phyloP scores from a whole-genome alignment of 2,888 invertebrate genomes.

The Microchrysa polita region DNA sequence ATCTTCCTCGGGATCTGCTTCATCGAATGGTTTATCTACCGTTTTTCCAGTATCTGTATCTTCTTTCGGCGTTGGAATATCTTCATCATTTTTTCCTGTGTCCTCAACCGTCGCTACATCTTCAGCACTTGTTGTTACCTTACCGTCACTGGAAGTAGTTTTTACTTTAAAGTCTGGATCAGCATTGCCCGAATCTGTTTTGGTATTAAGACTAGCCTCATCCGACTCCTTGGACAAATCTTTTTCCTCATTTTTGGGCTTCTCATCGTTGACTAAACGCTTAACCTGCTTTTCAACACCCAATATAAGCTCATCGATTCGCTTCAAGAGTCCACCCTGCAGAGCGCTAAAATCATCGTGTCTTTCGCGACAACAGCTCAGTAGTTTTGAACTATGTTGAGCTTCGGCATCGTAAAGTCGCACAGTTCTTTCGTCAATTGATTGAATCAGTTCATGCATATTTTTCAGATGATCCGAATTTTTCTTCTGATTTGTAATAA shows the following conservation, averaged over 20 bases:
- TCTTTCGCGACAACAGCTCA: constrained; percentile 56
- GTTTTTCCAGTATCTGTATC: neutral
- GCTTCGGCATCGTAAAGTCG: constrained; percentile 54
- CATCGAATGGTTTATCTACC: constrained; percentile 38
- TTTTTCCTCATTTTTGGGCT: no score
- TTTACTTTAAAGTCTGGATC: neutral
- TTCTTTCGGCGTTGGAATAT: neutral
- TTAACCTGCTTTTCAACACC: constrained; percentile 55
- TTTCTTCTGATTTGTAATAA: constrained; percentile 12
- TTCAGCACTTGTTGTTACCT: no score
- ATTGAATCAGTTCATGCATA: constrained; percentile 56
- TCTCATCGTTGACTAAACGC: neutral
- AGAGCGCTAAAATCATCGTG: constrained; percentile 59
- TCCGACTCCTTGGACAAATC: neutral
- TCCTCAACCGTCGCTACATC: neutral
- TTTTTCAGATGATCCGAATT: constrained; percentile 57
- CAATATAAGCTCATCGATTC: constrained; percentile 56
- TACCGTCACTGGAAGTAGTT: no score
- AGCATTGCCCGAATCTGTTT: neutral
- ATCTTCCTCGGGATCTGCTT: constrained; percentile 41
- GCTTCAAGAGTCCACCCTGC: constrained; percentile 59
- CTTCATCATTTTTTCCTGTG: neutral
- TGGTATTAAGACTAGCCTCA: neutral
- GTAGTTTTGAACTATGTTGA: constrained; percentile 53
- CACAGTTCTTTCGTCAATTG: constrained; percentile 58